phyloP scores from a whole-genome alignment of 2,888 invertebrate species.

The Hipparchia sbordonii region DNA sequence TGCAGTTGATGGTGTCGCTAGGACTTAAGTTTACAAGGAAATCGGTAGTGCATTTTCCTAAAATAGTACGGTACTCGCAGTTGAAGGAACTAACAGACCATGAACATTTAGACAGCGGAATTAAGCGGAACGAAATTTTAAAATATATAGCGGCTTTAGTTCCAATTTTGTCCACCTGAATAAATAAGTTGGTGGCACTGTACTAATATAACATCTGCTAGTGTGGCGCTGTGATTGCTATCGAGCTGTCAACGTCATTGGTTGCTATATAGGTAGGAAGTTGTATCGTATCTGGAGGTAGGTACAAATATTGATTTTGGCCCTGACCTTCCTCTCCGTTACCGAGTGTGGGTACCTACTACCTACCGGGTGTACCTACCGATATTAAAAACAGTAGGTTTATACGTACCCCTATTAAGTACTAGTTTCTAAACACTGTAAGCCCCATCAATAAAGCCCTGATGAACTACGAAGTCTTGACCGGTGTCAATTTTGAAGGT shows the following conservation, averaged over 20 bases:
- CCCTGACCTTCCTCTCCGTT: conserved; percentile 20
- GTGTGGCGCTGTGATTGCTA: background rate
- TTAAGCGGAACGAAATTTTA: too few species aligned
- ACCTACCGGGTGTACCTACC: background rate
- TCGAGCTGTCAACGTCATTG: background rate
- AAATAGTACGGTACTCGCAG: too few species aligned
- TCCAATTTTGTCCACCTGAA: too few species aligned
- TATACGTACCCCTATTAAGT: background rate
- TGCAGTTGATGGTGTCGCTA: too few species aligned
- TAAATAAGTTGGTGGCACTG: too few species aligned
- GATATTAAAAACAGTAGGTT: background rate
- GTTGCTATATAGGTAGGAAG: background rate
- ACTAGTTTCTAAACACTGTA: background rate
- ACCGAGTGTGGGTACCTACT: background rate
- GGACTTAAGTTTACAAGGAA: too few species aligned
- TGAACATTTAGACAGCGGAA: too few species aligned
- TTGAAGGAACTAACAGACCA: too few species aligned
- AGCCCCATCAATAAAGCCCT: too few species aligned
- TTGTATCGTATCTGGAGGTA: conserved; percentile 9
- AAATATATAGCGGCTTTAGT: too few species aligned
- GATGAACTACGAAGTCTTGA: background rate
- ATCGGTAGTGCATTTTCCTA: too few species aligned
- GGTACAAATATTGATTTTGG: conserved; percentile 27
- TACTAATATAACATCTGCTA: too few species aligned
- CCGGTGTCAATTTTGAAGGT: background rate